Base-by-base conservation (phyloP, 2,888 invertebrate genomes). In the Lysandra bellargus region DNA sequence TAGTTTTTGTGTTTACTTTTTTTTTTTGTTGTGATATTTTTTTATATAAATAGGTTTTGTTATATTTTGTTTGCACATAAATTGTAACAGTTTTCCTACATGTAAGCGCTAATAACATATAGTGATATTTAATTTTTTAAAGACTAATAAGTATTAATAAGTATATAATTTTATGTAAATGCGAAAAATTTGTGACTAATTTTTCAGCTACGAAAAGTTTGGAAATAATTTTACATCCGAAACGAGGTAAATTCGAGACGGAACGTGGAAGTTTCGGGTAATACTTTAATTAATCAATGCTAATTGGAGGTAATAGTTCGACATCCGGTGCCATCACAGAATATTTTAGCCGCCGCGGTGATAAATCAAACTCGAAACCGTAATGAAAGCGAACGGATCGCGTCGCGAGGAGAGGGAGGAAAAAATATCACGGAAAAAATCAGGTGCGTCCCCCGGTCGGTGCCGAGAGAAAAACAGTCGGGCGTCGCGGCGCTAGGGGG, bases 341-440 rank as follows among this genome's bases (percentile, higher is more conserved):
- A 94, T 92, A 93, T 93, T 93, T 93, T 91, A 92, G 88, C 90
- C 88, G 89, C 90, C 88, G 92, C 90, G 92, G 93, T 93, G 94
- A 94, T 94, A 94, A 94, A 94, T 94, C 94, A 94, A 94, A 94
- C 94, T 94, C 92, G 93, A 94, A 92, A 93, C 93, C 94, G 93
- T 94, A 94, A 94, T 94, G 94, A 94, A 94, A 94, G 94, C 94
- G 94, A 94, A 93, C 94, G 94, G 94, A 94, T 94, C 93, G 93
- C 93, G 93, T 93, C 93, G 94, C 92, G 92, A 92, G 92, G 92
- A 92, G 92, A 90, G 91, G 92, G 92, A 92, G 94, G 93, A 93
- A 93, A 93, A 94, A 94, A 93, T 94, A 94, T 94, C 94, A 93
- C 93, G 93, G 94, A 93, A 94, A 94, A 94, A 94, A 94, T 94